phyloP scores from a whole-genome alignment of 1,140 invertebrate species.

The Bombus balteatus region DNA sequence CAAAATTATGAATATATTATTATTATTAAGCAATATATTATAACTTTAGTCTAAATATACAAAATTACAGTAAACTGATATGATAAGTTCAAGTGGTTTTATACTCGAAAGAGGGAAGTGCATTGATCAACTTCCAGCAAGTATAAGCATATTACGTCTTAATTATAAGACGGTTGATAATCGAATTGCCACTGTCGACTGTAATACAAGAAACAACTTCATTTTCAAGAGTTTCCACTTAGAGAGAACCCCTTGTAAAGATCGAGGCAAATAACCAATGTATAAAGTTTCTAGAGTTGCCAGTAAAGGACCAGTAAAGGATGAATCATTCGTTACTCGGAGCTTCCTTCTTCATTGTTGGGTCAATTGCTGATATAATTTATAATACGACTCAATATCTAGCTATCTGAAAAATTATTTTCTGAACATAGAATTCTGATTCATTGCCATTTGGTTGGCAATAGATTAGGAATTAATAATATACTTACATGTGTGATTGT shows the following conservation, averaged over 20 bases:
- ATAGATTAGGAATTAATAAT: background rate
- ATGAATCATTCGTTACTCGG: background rate
- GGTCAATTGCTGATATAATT: background rate
- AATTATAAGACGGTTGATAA: background rate
- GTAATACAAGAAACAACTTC: background rate
- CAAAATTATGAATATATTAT: too few species aligned
- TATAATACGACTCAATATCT: background rate
- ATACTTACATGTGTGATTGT: background rate
- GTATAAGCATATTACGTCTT: background rate
- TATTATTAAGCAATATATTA: background rate
- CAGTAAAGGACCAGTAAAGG: background rate
- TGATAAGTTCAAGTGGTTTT: background rate
- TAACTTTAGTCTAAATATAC: background rate
- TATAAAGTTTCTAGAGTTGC: background rate
- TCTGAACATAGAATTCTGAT: background rate
- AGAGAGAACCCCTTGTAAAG: background rate
- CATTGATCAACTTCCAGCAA: background rate
- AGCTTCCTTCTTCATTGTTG: background rate
- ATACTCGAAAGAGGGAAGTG: background rate
- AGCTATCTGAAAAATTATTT: background rate
- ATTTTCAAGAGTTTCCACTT: constrained; percentile 4
- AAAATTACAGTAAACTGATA: background rate
- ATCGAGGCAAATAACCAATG: background rate
- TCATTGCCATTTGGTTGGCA: too few species aligned
- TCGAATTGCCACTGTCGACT: background rate